These are phyloP conservation scores for Dorcus hopei DNA, from an alignment of 2,888 invertebrate genomes.

Conservation along the genomic window DNA sequence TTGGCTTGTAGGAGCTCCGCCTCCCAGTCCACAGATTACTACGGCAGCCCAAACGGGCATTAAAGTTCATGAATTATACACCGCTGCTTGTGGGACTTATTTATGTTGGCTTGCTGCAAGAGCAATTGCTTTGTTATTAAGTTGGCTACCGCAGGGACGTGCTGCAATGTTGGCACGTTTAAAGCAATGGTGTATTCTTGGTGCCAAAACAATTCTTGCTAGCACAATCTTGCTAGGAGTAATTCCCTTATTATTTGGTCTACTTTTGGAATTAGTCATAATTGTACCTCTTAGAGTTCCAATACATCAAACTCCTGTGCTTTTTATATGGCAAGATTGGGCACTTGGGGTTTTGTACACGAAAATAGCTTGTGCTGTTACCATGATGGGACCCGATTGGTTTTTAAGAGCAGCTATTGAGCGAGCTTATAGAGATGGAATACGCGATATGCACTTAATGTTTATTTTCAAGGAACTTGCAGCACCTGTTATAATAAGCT, in stretches of 20 bases:
- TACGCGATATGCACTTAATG: slow-evolving; percentile 86
- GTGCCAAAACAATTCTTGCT: slow-evolving; percentile 74
- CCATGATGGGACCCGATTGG: slow-evolving; percentile 99
- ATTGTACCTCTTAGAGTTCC: slow-evolving; percentile 93
- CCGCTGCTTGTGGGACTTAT: slow-evolving; percentile 91
- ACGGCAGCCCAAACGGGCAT: slow-evolving; percentile 24
- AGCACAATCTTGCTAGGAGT: slow-evolving; percentile 78
- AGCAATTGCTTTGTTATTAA: slow-evolving; percentile 74
- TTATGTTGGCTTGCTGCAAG: slow-evolving; percentile 91
- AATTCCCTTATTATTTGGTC: slow-evolving; percentile 87
- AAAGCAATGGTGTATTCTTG: slow-evolving; percentile 70
- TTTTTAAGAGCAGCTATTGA: slow-evolving; percentile 88
- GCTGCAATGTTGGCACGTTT: slow-evolving; percentile 69
- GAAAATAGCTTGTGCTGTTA: slow-evolving; percentile 93
- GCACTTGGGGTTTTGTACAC: slow-evolving; percentile 95
- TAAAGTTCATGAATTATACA: slow-evolving; percentile 90
- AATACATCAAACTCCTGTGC: slow-evolving; percentile 83
- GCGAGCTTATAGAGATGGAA: slow-evolving; percentile 88
- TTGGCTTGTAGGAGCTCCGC: slow-evolving; percentile 66
- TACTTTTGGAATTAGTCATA: slow-evolving; percentile 85
- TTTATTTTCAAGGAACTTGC: slow-evolving; percentile 85
- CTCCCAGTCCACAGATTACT: slow-evolving; percentile 43
- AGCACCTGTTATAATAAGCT: slow-evolving; percentile 82
- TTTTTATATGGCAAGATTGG: slow-evolving; percentile 95
- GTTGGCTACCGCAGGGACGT: slow-evolving; percentile 88